Percentiles rank a stretch among this genome's conserved stretches.
Evolutionary conservation across 2,888 invertebrate genomes (phyloP).

Genomic region (Mellilla xanthometata): DNA sequence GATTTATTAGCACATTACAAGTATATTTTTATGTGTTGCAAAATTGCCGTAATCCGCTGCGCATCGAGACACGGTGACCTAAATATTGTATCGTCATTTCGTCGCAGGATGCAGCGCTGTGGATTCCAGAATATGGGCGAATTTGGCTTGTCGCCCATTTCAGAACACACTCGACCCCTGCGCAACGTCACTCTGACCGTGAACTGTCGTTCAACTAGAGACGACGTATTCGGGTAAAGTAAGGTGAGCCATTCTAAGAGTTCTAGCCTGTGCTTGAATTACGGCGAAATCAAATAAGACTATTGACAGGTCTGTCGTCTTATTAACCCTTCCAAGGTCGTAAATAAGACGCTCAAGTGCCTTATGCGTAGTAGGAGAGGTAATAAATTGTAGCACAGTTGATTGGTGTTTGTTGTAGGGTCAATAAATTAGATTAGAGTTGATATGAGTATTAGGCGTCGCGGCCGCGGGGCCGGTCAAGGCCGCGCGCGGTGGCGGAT

Average conservation of each 20-base stretch:
- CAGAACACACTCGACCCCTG: slow-evolving; percentile 27
- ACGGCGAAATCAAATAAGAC: slow-evolving; percentile 9
- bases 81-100: slow-evolving; percentile 25
- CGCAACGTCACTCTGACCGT: slow-evolving; percentile 28
- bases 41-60: slow-evolving; percentile 7
- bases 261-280: slow-evolving; percentile 3
- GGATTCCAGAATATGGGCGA: slow-evolving; percentile 27
- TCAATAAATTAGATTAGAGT: slow-evolving; percentile 25
- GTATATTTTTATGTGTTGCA: slow-evolving; percentile 5
- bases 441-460: slow-evolving; percentile 28
- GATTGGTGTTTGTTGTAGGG: slow-evolving; percentile 21
- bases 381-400: slow-evolving; percentile 4
- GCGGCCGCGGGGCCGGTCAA: slow-evolving; percentile 38
- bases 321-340: slow-evolving; percentile 4
- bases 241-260: slow-evolving; percentile 26
- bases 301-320: slow-evolving; percentile 2
- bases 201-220: slow-evolving; percentile 33
- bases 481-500: slow-evolving; percentile 36
- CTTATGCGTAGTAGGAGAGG: slow-evolving; percentile 8
- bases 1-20: slow-evolving; percentile 1
- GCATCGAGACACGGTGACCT: slow-evolving; percentile 17
- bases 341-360: slow-evolving; percentile 1
- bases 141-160: slow-evolving; percentile 30
- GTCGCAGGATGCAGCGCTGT: slow-evolving; percentile 31
- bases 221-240: slow-evolving; percentile 21